Base-by-base conservation (phyloP, 2,888 invertebrate genomes). In the Xestia sexstrigata region DNA sequence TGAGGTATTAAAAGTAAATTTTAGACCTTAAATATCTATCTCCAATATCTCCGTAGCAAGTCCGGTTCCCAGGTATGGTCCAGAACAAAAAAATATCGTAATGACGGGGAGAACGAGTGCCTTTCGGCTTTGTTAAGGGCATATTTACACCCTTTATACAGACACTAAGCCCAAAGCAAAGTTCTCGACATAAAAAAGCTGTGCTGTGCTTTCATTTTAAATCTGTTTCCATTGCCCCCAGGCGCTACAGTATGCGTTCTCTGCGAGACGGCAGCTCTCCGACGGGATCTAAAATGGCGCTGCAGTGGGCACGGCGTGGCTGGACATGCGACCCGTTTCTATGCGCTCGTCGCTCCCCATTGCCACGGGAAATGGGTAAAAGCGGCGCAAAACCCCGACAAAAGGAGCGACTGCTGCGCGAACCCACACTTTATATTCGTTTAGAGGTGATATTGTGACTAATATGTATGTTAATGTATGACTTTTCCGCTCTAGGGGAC, bases 351-450 rank as follows among this genome's bases (percentile, higher is more conserved):
- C 68, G 98, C 98, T n/a, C 98, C 98, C 1, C 98, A 98, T 90
- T 99, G 99, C 94, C 98, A 98, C 91, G 99, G 99, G 60, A 98
- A 98, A 93, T 99, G 99, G 99, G 95, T 98, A 68, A 97, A 98
- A 69, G 92, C 97, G 0, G 94, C 91, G 4, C 90, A 91, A 35
- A 91, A 90, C 75, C 93, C 93, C 0, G 95, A 95, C 80, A 94
- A 94, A 79, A 89, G 90, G 74, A 92, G 92, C 86, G 93, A 93
- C 63, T 95, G 96, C 86, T 96, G 96, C 88, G 76, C 90, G 8
- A 95, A 94, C 81, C 96, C 97, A 0, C 93, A 96, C 88, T 97
- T 96, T 86, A 97, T 97, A 75, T 97, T 97, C 76, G 96, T 97
- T 84, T 97, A 96, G 89, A 86, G 63, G 74, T 62, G 66, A 81